Base-by-base conservation (phyloP, 2,888 invertebrate species). In the Galerucella calmariensis region DNA sequence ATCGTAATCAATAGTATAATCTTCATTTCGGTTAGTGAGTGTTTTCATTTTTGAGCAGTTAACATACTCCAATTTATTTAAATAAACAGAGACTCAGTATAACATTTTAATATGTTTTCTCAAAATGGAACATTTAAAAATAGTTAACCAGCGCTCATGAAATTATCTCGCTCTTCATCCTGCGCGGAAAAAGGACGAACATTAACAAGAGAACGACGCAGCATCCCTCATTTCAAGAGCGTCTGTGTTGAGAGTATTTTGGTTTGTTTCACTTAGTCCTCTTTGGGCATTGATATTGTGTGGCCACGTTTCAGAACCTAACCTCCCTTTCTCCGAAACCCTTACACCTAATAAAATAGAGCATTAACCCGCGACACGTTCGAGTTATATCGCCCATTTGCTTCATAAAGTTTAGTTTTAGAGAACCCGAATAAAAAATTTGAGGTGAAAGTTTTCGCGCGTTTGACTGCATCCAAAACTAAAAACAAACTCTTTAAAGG, bases 261-360 rank as follows among this genome's bases (percentile, higher is more conserved):
- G 63, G 62, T 75, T 20, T 68, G 66, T 68, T 72, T 46, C 44
- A 65, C 63, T 81, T 84, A 85, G 85, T 85, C 85, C 84, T 82
- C 84, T 85, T 83, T 84, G 84, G 85, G 85, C 84, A 84, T 83
- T 83, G 83, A 81, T 83, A 83, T 83, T 80, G 84, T 82, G 82
- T 84, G 20, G 82, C 84, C 83, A 82, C 81, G 78, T 77, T 79
- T 84, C 80, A 79, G 82, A 83, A 77, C 77, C 83, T 82, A 82
- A 84, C 85, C 85, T 85, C 83, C 85, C 85, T 83, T 20, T 65
- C 51, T 82, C 84, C 84, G 84, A 83, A 80, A 81, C 82, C 83
- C 83, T 83, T 79, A 78, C 75, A 79, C 79, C 80, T 79, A 78
- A 80, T 69, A 79, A 79, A 81, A 79, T 79, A 80, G 81, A 78